Evolutionary conservation across 2,888 invertebrate species (phyloP).

Genomic region (Parnassius mnemosyne): DNA sequence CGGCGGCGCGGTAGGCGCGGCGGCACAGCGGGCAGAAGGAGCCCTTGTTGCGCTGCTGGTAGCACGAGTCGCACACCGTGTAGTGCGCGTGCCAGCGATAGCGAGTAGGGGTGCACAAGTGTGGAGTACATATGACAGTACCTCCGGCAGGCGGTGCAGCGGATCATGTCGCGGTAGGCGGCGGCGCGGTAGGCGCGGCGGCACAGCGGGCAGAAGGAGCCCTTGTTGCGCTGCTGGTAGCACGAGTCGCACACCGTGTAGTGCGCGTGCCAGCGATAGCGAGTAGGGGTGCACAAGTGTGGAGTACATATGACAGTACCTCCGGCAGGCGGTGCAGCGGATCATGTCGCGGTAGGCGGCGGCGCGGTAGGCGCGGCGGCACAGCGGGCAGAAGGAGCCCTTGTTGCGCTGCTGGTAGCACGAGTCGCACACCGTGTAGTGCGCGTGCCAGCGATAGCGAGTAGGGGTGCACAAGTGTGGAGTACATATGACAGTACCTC

Average conservation of each 20-base stretch:
- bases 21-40: constrained; percentile 96
- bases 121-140: constrained; percentile 42
- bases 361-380: constrained; percentile 96
- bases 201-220: constrained; percentile 96
- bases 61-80: constrained; percentile 98
- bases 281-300: no score
- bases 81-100: constrained; percentile 97
- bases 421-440: constrained; percentile 98
- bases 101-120: no score
- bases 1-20: constrained; percentile 96
- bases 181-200: constrained; percentile 96
- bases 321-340: constrained; percentile 92
- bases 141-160: constrained; percentile 93
- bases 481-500: constrained; percentile 74
- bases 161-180: constrained; percentile 96
- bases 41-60: constrained; percentile 98
- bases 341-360: constrained; percentile 97
- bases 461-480: no score
- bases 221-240: constrained; percentile 98
- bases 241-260: constrained; percentile 99
- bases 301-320: constrained; percentile 64
- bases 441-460: constrained; percentile 92
- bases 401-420: constrained; percentile 99
- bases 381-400: constrained; percentile 96
- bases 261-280: constrained; percentile 94